Base-by-base conservation (phyloP, 2,888 invertebrate genomes). In the Gasteruption jaculator region DNA sequence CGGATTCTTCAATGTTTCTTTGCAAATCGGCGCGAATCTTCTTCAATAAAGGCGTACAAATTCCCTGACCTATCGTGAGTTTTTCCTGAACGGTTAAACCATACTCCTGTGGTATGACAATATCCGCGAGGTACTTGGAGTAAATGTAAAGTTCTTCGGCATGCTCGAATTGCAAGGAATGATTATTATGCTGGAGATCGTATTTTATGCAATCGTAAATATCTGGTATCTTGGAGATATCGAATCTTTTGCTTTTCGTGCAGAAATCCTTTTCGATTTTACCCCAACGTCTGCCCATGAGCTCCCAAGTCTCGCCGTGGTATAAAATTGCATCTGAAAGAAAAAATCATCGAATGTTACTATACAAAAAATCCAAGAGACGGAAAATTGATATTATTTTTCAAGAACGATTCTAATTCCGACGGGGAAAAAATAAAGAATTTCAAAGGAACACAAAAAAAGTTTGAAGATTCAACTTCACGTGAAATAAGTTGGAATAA, bases 151-250 rank as follows among this genome's bases (percentile, higher is more conserved):
- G 73, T 68, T 94, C 91, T 65, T 94, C 92, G 0, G 93, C 91
- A 63, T 87, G 82, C 60, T 91, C 90, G 61, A 90, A 94, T 71
- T 95, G 92, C 53, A 96, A 71, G 1, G 92, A 91, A 61, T 93
- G 91, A 63, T 93, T 92, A 71, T 99, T 99, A 70, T 99, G 99
- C 64, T 97, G 96, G 52, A 97, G 74, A 73, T 99, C 99, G 66
- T 94, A 99, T 68, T 99, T 99, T 58, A 99, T 97, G 68, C 97
- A 97, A 75, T 99, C 99, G 65, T 99, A 99, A 53, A 99, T 99
- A 68, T 99, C 99, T 0, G 99, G 97, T 44, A 99, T 92, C 74
- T 99, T 99, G 5, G 95, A 96, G 60, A 99, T 97, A 70, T 99
- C 99, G 71, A 89, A 99, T 25, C 84, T 80, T 56, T 87, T 89